These are phyloP conservation scores for Cynaeus angustus DNA, from an alignment of 2,888 invertebrate species.

Conservation along the genomic window DNA sequence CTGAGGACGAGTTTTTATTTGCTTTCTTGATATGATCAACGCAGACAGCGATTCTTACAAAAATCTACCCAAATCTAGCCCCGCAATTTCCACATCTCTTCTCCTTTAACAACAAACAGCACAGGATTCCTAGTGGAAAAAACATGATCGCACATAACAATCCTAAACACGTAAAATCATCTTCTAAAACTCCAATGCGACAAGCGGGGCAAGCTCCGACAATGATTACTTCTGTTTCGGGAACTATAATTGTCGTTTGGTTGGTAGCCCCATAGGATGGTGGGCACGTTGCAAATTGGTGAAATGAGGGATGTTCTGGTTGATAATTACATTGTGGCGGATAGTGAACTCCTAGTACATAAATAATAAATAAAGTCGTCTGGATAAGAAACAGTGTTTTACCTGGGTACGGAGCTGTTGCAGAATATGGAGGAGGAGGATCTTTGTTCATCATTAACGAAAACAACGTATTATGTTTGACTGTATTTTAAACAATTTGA, in stretches of 20 bases:
- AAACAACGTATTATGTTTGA: too few species aligned
- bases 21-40: too few species aligned
- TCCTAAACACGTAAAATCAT: constrained; percentile 90
- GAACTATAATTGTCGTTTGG: constrained; percentile 74
- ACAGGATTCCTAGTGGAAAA: constrained; percentile 91
- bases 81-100: constrained; percentile 92
- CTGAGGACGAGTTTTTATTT: too few species aligned
- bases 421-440: constrained; percentile 44
- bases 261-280: constrained; percentile 57
- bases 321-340: constrained; percentile 16
- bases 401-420: constrained; percentile 35
- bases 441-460: constrained; percentile 36
- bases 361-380: background rate
- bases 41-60: too few species aligned
- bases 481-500: too few species aligned
- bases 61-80: constrained; percentile 78
- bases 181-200: constrained; percentile 89
- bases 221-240: constrained; percentile 85
- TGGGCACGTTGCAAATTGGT: constrained; percentile 25
- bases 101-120: constrained; percentile 89
- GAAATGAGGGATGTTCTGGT: constrained; percentile 23
- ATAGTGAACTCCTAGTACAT: constrained; percentile 41
- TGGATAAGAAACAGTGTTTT: constrained; percentile 3
- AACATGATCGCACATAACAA: constrained; percentile 88
- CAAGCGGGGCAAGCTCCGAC: constrained; percentile 93